A percentile compares a stretch with the other conserved stretches of the same genome.
These are phyloP conservation scores for Epizoanthus fatuus DNA, from an alignment of 92 coral and sea anemone genomes.

Conservation along the genomic window DNA sequence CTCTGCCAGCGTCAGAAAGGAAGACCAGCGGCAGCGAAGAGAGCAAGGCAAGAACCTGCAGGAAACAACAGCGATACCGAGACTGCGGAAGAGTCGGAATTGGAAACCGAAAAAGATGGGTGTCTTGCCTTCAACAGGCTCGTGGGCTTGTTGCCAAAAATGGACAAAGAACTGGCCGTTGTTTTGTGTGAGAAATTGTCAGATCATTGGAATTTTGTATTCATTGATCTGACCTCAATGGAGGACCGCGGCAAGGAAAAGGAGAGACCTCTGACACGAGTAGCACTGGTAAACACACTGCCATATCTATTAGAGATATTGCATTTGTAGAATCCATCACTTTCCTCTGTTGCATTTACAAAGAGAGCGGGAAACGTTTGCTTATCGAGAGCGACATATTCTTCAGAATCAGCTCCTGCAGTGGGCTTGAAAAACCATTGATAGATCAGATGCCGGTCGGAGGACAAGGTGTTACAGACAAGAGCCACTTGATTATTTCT, in stretches of 20 bases:
- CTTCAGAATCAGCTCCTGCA: constrained; percentile 3
- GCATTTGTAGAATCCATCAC: constrained; percentile 74
- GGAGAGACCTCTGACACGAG: constrained; percentile 55
- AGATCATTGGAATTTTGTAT: too few species aligned
- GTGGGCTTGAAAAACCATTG: constrained; percentile 73
- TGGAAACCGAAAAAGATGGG: too few species aligned
- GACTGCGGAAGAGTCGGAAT: too few species aligned
- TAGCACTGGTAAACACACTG: constrained; percentile 47
- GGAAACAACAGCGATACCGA: too few species aligned
- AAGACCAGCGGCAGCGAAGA: too few species aligned
- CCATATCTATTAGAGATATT: constrained; percentile 68
- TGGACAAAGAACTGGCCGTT: too few species aligned
- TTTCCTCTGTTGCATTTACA: constrained; percentile 14
- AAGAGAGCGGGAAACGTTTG: constrained; percentile 61
- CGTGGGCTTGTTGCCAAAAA: too few species aligned
- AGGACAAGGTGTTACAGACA: constrained; percentile 41
- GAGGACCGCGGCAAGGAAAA: constrained; percentile 62
- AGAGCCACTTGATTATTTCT: constrained; percentile 47
- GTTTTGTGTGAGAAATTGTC: too few species aligned
- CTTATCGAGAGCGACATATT: constrained; percentile 30
- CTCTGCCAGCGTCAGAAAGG: too few species aligned
- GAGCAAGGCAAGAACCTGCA: too few species aligned
- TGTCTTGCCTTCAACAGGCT: too few species aligned
- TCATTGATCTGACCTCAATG: constrained; percentile 20
- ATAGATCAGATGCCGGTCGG: constrained; percentile 52